A percentile compares a stretch with the other conserved stretches of the same genome.
phyloP scores from a whole-genome alignment of 2,113 vertebrate species.

The Chamaetylas fuelleborni region DNA sequence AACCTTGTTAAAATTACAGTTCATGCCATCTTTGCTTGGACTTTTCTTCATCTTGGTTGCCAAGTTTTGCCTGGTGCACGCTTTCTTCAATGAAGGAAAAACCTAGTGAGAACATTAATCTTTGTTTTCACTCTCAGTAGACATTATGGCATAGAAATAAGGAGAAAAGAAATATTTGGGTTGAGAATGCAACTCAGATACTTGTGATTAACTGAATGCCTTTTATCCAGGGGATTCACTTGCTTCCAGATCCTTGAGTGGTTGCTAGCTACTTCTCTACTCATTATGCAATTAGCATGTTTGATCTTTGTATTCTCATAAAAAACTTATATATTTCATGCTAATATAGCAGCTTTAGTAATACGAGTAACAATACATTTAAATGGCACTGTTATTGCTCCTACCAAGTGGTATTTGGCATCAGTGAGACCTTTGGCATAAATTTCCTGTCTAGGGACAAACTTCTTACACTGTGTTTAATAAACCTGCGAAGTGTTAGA shows the following conservation, averaged over 20 bases:
- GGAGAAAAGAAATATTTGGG: not conserved
- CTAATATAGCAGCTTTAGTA: not conserved
- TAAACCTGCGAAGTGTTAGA: not conserved
- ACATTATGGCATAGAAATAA: not conserved
- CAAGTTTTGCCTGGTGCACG: not conserved
- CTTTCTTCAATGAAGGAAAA: not conserved
- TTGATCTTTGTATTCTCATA: conserved; percentile 9
- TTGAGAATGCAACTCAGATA: not conserved
- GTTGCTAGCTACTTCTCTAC: not conserved
- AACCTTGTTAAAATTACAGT: not conserved
- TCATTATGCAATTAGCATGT: not conserved
- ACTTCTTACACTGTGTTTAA: conserved; percentile 21
- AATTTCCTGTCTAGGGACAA: not conserved
- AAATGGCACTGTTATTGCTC: not conserved
- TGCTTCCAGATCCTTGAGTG: not conserved
- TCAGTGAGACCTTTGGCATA: not conserved
- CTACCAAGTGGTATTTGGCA: not conserved
- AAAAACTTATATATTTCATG: not conserved
- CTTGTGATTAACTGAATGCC: not conserved
- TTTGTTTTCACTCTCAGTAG: not conserved
- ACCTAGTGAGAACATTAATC: not conserved
- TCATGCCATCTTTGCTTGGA: not conserved
- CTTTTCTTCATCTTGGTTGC: not conserved
- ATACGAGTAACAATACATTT: not conserved
- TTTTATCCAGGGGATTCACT: not conserved